Base-by-base conservation (phyloP, 2,797 vertebrate genomes). In the Botia almorhae region DNA sequence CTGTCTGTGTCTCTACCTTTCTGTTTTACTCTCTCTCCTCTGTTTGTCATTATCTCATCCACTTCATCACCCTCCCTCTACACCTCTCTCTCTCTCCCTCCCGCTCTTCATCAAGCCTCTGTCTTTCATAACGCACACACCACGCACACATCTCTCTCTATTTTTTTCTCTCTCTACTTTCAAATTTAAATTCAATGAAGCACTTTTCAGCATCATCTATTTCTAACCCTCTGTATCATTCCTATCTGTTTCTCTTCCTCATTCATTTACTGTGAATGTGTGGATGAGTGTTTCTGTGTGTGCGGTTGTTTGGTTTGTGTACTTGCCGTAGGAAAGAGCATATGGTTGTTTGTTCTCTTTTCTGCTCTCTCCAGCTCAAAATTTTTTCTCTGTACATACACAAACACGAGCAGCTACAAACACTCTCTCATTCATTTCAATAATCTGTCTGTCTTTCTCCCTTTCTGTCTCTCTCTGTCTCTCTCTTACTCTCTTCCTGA, bases 171-270 rank as follows among this genome's bases (percentile, higher is more conserved):
- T 8, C 33, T 78, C 21, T 29, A 16, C 19, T 74, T 64, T 69
- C 58, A 53, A 55, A 81, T 85, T 81, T 74, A 76, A 64, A 81
- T 81, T 81, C 50, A 70, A 33, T 73, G 68, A 75, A 75, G 81
- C 65, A 70, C 51, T 60, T 53, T 78, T 63, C 39, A 3, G 12
- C 56, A 72, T 60, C 46, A 72, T 83, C 65, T 83, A 79, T 78
- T 83, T 85, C 70, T 61, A 69, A 78, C 11, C 56, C 17, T 50
- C 74, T 81, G n/a, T 58, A 60, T 80, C 68, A 58, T 39, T 71
- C 51, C 19, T 19, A 63, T 39, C 36, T 51, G 4, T 23, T 43
- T 78, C 53, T 71, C 61, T 81, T 21, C 16, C 69, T 46, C 13
- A 10, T 46, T 81, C 53, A 68, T 78, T 78, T 26, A 64, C 76